Conservation (phyloP, 1,140 invertebrate species). For the Drusus annulatus region DNA sequence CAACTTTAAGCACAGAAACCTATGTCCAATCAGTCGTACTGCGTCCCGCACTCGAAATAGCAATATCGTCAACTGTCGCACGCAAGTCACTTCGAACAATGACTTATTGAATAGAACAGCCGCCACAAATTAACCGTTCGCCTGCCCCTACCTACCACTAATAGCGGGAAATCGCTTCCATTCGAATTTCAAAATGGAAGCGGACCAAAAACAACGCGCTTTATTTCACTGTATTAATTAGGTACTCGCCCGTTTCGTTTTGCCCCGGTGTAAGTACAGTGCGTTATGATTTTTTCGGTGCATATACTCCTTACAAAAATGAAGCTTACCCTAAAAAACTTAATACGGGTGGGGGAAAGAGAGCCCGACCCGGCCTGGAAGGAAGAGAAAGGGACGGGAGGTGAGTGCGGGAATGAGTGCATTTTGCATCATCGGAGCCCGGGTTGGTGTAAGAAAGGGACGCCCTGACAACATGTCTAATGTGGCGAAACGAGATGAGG, state of each 20-base stretch:
- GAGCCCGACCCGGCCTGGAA: slow-evolving; percentile 40
- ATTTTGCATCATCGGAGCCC: slow-evolving; percentile 58
- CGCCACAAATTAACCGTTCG: slow-evolving; percentile 5
- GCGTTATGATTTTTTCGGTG: slow-evolving; percentile 42
- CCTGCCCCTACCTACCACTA: neutral
- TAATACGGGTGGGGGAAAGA: slow-evolving; percentile 53
- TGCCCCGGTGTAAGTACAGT: slow-evolving; percentile 6
- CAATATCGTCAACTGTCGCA: neutral
- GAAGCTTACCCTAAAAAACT: slow-evolving; percentile 57
- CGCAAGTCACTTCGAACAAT: neutral
- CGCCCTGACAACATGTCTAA: slow-evolving; percentile 51
- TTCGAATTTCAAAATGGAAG: slow-evolving; percentile 37
- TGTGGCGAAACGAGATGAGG: slow-evolving; percentile 57
- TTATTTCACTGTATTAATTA: neutral
- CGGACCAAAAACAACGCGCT: slow-evolving; percentile 22
- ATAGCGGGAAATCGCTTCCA: slow-evolving; percentile 25
- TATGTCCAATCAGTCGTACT: too few species aligned
- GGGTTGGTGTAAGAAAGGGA: slow-evolving; percentile 41
- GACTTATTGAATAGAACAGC: slow-evolving; percentile 20
- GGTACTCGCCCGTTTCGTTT: slow-evolving; percentile 5
- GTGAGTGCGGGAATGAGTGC: slow-evolving; percentile 59
- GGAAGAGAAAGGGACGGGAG: slow-evolving; percentile 49
- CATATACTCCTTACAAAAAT: slow-evolving; percentile 45
- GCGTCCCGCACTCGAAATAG: neutral
- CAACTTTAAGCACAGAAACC: too few species aligned